phyloP scores from a whole-genome alignment of 2,888 invertebrate species.

The Melanostoma mellinum region DNA sequence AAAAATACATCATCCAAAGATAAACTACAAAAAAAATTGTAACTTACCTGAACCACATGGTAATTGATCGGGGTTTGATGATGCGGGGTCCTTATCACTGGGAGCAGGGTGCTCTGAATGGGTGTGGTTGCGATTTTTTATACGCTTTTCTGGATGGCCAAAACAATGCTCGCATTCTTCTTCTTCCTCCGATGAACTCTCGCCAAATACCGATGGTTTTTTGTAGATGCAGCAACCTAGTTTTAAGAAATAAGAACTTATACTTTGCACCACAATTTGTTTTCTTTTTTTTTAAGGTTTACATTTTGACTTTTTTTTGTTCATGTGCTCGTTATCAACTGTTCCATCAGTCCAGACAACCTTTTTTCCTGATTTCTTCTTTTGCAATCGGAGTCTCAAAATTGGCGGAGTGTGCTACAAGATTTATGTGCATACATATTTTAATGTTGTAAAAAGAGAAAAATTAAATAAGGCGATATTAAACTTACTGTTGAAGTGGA shows the following conservation, averaged over 20 bases:
- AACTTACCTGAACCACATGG: conserved; percentile 4
- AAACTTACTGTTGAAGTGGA: conserved; percentile 13
- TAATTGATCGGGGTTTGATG: background rate
- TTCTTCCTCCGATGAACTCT: conserved; percentile 92
- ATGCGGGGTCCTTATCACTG: background rate
- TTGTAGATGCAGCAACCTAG: conserved; percentile 96
- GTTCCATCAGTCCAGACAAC: conserved; percentile 95
- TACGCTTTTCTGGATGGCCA: conserved; percentile 89
- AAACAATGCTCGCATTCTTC: conserved; percentile 94
- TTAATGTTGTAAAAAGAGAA: background rate
- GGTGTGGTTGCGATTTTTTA: conserved; percentile 77
- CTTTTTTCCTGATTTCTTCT: conserved; percentile 88
- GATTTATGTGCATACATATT: too few species aligned
- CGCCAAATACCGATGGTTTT: conserved; percentile 93
- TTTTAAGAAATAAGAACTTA: conserved; percentile 38
- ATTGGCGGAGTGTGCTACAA: conserved; percentile 80
- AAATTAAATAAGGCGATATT: background rate
- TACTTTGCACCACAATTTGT: too few species aligned
- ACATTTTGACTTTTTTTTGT: conserved; percentile 98
- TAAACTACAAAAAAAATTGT: background rate
- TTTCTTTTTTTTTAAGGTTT: conserved; percentile 56
- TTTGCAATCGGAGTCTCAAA: conserved; percentile 86
- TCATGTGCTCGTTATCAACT: conserved; percentile 97
- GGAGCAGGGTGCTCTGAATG: too few species aligned
- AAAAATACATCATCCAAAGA: too few species aligned